phyloP scores from a whole-genome alignment of 2,888 invertebrate species.

The Polyommatus icarus region DNA sequence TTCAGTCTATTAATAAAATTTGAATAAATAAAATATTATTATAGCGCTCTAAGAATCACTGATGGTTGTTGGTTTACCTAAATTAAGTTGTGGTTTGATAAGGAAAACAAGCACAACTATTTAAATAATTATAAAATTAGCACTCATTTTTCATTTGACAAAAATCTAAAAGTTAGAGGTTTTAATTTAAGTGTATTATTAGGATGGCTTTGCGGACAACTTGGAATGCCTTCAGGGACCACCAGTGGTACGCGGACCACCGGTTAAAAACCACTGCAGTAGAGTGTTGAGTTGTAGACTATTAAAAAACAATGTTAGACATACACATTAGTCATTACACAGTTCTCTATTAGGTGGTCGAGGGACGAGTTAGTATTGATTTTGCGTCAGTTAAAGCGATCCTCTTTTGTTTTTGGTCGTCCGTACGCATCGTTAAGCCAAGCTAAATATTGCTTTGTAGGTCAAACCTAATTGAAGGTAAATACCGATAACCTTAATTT shows the following conservation, averaged over 20 bases:
- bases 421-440: conserved; percentile 10
- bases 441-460: conserved; percentile 28
- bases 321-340: not conserved
- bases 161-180: no score
- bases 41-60: no score
- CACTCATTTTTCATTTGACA: no score
- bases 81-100: no score
- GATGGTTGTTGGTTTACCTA: no score
- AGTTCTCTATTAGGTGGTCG: not conserved
- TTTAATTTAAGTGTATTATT: no score
- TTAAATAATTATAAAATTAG: no score
- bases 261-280: no score
- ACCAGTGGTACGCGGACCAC: no score
- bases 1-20: not conserved
- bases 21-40: not conserved
- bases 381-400: conserved; percentile 13
- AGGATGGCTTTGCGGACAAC: no score
- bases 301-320: not conserved
- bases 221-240: no score
- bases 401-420: not conserved
- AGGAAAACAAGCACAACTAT: no score
- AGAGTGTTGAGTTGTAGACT: not conserved
- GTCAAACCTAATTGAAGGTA: conserved; percentile 39
- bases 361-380: conserved; percentile 1
- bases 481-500: conserved; percentile 37